Evolutionary conservation across 2,888 invertebrate species (phyloP).

Genomic region (Mythimna lalbum): DNA sequence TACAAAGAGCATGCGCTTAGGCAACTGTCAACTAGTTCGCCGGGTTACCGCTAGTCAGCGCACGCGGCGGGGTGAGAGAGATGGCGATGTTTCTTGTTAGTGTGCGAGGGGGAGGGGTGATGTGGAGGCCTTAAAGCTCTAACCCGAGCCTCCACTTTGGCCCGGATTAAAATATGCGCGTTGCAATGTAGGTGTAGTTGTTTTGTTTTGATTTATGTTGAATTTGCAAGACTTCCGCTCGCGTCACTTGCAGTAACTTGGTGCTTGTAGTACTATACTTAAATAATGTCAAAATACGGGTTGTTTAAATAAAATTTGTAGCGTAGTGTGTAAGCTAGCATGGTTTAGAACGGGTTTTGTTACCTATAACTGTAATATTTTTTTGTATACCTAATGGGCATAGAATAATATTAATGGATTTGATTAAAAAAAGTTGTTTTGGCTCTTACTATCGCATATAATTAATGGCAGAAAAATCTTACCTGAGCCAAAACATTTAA

Average conservation of each 20-base stretch:
- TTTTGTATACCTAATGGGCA: neutral
- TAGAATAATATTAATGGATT: neutral
- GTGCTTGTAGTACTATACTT: slow-evolving; percentile 8
- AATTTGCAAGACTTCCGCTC: slow-evolving; percentile 65
- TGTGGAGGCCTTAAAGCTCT: slow-evolving; percentile 78
- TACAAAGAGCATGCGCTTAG: slow-evolving; percentile 84
- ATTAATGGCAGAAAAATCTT: neutral
- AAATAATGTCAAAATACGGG: neutral
- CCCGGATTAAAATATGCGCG: slow-evolving; percentile 73
- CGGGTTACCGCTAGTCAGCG: slow-evolving; percentile 82
- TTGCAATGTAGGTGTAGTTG: slow-evolving; percentile 68
- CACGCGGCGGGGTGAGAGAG: slow-evolving; percentile 68
- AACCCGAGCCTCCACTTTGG: slow-evolving; percentile 72
- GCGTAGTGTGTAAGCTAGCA: slow-evolving; percentile 1
- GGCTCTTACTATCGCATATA: neutral
- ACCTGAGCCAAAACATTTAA: neutral
- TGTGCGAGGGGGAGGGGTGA: slow-evolving; percentile 63
- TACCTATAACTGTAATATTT: slow-evolving; percentile 35
- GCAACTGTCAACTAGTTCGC: slow-evolving; percentile 85
- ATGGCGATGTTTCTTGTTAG: slow-evolving; percentile 46
- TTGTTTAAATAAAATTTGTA: slow-evolving; percentile 18
- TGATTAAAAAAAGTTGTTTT: neutral
- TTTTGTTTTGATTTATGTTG: slow-evolving; percentile 72
- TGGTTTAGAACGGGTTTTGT: slow-evolving; percentile 45
- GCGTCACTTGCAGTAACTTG: slow-evolving; percentile 23